Evolutionary conservation across 2,113 vertebrate genomes (phyloP), one percentile per base, ranked within the genome.

Genomic region (Saccopteryx bilineata): DNA sequence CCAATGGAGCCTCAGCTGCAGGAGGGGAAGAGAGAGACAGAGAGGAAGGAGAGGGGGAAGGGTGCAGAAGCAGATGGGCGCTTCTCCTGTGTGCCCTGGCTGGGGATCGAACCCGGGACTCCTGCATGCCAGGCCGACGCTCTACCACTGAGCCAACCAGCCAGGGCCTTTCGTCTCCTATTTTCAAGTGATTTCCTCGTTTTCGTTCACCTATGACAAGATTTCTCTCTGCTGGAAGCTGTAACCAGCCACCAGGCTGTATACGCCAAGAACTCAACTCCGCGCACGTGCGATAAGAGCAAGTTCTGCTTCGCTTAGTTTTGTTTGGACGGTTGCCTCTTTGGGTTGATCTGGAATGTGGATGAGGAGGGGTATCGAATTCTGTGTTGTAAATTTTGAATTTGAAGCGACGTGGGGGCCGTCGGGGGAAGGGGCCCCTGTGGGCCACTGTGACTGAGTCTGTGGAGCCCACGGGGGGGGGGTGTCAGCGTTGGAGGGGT

Each of bases 291-390:
- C 21, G 33, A 15, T 60, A 75, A 1, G 88, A 65, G 23, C 31
- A 13, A 91, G 11, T 69, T 91, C 61, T 80, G 1, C 19, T 94
- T 94, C 88, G n/a, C 65, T 82, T 39, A 48, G 18, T 74, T 80
- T 79, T 79, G 19, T 52, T 78, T 80, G 28, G 13, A 39, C 66
- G 21, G 13, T 69, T 79, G 15, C 15, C 46, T 81, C 14, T 60
- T 23, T n/a, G 10, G 23, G 19, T 69, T 5, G 11, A 81, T n/a
- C 26, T 71, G 46, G 28, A 72, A 81, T 46, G 58, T 46, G n/a
- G 23, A 23, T 91, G 65, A 46, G 17, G 48, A 79, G 17, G 58
- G 28, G 11, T 83, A 21, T n/a, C 68, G 58, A 58, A 56, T 74
- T 68, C n/a, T 31, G 2, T 58, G 2, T 12, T 76, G 46, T 56